Evolutionary conservation across 1,140 invertebrate genomes (phyloP).

Genomic region (Drepana arcuata): DNA sequence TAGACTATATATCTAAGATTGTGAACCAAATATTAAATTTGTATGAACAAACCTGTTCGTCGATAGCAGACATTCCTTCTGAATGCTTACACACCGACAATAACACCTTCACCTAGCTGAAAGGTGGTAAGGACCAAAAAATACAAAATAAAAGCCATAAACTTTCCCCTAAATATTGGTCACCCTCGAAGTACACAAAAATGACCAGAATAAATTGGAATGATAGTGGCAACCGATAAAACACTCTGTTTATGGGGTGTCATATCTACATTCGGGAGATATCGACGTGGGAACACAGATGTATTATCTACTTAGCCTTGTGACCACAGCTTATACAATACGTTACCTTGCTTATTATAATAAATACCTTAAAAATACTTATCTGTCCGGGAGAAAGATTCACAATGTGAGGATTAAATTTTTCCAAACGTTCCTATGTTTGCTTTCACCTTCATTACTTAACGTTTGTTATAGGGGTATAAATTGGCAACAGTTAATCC

Average conservation of each 20-base stretch:
- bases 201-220: conserved; percentile 71
- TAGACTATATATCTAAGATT: too few relatives aligned
- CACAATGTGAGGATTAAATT: conserved; percentile 5
- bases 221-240: conserved; percentile 62
- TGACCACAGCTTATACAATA: too few relatives aligned
- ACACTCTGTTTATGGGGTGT: conserved; percentile 69
- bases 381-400: too few relatives aligned
- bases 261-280: conserved; percentile 66
- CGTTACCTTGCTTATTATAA: too few relatives aligned
- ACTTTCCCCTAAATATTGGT: conserved; percentile 61
- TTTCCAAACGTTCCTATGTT: conserved; percentile 6
- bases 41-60: too few relatives aligned
- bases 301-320: too few relatives aligned
- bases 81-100: too few relatives aligned
- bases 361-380: too few relatives aligned
- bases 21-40: too few relatives aligned
- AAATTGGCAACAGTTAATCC: conserved; percentile 31
- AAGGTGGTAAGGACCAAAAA: conserved; percentile 35
- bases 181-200: conserved; percentile 65
- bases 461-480: conserved; percentile 9
- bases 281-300: conserved; percentile 54
- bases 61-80: too few relatives aligned
- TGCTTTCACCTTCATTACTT: conserved; percentile 17
- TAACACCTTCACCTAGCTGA: too few relatives aligned
- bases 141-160: conserved; percentile 52